Base-by-base conservation (phyloP, 2,113 vertebrate genomes). In the Tursiops truncatus region DNA sequence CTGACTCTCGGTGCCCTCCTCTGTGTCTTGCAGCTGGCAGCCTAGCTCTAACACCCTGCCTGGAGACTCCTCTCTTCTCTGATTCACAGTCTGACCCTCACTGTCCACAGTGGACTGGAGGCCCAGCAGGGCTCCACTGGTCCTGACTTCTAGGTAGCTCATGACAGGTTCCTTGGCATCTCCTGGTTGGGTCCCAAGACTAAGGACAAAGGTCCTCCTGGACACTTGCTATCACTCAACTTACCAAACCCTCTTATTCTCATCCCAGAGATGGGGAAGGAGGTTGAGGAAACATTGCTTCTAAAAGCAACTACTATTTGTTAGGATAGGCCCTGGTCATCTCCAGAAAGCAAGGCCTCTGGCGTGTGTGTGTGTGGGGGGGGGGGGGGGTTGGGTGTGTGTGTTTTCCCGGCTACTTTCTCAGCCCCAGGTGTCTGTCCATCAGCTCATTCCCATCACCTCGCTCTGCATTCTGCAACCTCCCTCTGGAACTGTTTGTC, bases 261-360 rank as follows among this genome's bases (percentile, higher is more conserved):
- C 17, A 28, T 31, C 26, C 17, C 11, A 38, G 65, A 41, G 65
- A 33, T 62, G 56, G 47, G 25, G 18, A 33, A 67, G 47, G 12
- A 82, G 8, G 6, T 12, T 28, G 23, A 65, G 63, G 53, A 94
- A 92, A 92, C 12, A 2, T 0, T 2, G 3, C 23, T 84, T 88
- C 50, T 94, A 76, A 95, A 79, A 84, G 67, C 73, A 96, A 77
- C 17, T 83, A 28, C 50, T 85, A 3, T 56, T 71, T 79, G 53
- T 92, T 89, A 94, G 26, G 68, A 13, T 18, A 67, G 44, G 10
- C 14, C 28, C 5, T 21, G 0, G 2, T 44, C 53, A 36, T 85
- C 60, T n/a, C 56, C 15, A 18, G 21, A 79, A 85, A 92, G 26
- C 62, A 26, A 96, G 91, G 71, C 70, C 73, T 41, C 9, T 28